A percentile compares a stretch with the other conserved stretches of the same genome.
These are phyloP conservation scores for Cosmia pyralina DNA, from an alignment of 2,888 invertebrate species.

Conservation along the genomic window DNA sequence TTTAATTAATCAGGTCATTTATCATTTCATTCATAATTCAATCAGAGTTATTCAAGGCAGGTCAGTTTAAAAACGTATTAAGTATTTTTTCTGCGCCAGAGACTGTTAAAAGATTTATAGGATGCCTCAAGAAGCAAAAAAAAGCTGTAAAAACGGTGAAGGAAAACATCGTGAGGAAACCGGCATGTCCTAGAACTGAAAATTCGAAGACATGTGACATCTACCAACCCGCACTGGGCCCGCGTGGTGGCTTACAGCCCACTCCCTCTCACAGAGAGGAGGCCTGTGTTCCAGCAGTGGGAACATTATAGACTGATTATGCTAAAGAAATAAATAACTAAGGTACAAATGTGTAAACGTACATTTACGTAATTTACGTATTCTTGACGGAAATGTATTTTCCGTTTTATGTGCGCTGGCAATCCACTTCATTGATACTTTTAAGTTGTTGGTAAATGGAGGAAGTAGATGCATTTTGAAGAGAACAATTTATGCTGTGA, in stretches of 20 bases:
- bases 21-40: background rate
- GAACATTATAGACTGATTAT: too few relatives aligned
- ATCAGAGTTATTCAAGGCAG: background rate
- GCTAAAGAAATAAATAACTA: slow-evolving; percentile 9
- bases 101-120: slow-evolving; percentile 13
- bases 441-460: slow-evolving; percentile 24
- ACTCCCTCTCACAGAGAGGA: too few relatives aligned
- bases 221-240: too few relatives aligned
- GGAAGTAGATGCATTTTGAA: slow-evolving; percentile 6
- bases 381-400: slow-evolving; percentile 20
- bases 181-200: too few relatives aligned
- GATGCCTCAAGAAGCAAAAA: background rate
- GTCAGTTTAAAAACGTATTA: background rate
- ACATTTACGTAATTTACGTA: slow-evolving; percentile 8
- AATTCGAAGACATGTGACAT: too few relatives aligned
- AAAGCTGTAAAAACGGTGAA: too few relatives aligned
- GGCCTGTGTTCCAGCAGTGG: too few relatives aligned
- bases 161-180: too few relatives aligned
- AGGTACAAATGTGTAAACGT: slow-evolving; percentile 13
- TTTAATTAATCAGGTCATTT: background rate
- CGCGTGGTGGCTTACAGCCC: too few relatives aligned
- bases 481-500: background rate
- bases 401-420: slow-evolving; percentile 18
- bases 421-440: slow-evolving; percentile 9
- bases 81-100: background rate